phyloP scores from a whole-genome alignment of 2,797 vertebrate species.

The Malacoraja senta region DNA sequence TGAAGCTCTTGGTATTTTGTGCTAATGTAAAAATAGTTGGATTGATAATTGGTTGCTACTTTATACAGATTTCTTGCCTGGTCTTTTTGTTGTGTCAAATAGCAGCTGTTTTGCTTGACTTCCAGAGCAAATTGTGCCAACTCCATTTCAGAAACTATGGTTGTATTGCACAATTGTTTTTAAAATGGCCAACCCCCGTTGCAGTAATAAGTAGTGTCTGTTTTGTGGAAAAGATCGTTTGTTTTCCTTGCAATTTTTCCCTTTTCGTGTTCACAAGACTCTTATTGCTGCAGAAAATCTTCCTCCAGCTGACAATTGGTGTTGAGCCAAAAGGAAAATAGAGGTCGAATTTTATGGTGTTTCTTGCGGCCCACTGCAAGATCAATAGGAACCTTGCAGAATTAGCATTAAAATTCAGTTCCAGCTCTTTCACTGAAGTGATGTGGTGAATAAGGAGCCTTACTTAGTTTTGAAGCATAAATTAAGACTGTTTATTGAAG shows the following conservation, averaged over 20 bases:
- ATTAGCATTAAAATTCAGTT: neutral
- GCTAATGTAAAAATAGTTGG: neutral
- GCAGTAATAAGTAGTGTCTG: neutral
- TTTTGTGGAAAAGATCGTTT: too few relatives aligned
- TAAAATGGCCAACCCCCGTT: neutral
- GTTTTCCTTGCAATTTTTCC: neutral
- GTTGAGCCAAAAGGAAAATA: neutral
- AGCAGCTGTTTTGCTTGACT: neutral
- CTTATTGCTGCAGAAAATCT: neutral
- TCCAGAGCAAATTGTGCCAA: neutral
- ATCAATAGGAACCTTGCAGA: slow-evolving; percentile 1
- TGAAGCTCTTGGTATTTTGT: neutral
- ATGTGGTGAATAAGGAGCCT: neutral
- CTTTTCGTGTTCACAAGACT: neutral
- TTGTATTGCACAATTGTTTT: neutral
- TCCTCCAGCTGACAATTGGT: neutral
- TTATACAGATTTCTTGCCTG: neutral
- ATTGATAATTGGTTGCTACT: neutral
- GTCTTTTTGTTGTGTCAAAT: neutral
- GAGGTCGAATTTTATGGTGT: neutral
- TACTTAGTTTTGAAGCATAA: neutral
- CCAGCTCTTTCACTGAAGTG: neutral
- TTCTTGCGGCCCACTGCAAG: neutral
- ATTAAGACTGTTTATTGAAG: neutral
- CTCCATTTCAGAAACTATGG: too few relatives aligned